Evolutionary conservation across 2,888 invertebrate genomes (phyloP).

Genomic region (Xanthostigma xanthostigma): DNA sequence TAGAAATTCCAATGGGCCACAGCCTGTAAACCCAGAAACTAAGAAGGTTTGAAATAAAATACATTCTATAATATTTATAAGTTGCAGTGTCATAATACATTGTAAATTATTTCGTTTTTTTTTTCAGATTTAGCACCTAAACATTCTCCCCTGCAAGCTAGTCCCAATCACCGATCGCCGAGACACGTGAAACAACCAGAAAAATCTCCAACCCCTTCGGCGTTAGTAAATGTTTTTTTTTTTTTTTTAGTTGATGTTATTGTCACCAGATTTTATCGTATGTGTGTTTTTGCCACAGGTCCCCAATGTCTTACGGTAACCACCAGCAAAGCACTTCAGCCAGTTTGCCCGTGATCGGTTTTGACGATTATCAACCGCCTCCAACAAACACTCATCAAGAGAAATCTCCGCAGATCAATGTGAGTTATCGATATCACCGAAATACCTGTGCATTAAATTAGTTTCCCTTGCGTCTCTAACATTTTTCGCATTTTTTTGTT

Average conservation of each 20-base stretch:
- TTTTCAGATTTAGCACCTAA: constrained; percentile 34
- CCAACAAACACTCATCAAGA: constrained; percentile 4
- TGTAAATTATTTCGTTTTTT: too few relatives aligned
- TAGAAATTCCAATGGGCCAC: too few relatives aligned
- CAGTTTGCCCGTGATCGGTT: constrained; percentile 54
- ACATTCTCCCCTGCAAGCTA: constrained; percentile 42
- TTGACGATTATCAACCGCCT: constrained; percentile 38
- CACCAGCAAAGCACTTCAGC: constrained; percentile 53
- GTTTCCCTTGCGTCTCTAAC: too few relatives aligned
- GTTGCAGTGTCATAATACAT: too few relatives aligned
- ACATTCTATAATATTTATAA: too few relatives aligned
- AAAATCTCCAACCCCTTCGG: constrained; percentile 24
- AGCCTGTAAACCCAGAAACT: too few relatives aligned
- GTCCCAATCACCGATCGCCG: constrained; percentile 31
- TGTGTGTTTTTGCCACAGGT: too few relatives aligned
- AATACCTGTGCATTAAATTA: too few relatives aligned
- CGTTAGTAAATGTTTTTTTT: constrained; percentile 13
- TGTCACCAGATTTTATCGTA: too few relatives aligned
- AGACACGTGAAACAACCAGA: constrained; percentile 25
- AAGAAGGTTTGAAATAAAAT: too few relatives aligned
- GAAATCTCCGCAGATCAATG: constrained; percentile 10
- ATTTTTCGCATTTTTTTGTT: constrained; percentile 2
- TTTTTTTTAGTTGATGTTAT: constrained; percentile 8
- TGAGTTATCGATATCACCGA: constrained; percentile 14
- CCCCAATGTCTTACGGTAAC: constrained; percentile 30